phyloP scores from a whole-genome alignment of 2,797 vertebrate genomes.

The Enteromius mattozi region DNA sequence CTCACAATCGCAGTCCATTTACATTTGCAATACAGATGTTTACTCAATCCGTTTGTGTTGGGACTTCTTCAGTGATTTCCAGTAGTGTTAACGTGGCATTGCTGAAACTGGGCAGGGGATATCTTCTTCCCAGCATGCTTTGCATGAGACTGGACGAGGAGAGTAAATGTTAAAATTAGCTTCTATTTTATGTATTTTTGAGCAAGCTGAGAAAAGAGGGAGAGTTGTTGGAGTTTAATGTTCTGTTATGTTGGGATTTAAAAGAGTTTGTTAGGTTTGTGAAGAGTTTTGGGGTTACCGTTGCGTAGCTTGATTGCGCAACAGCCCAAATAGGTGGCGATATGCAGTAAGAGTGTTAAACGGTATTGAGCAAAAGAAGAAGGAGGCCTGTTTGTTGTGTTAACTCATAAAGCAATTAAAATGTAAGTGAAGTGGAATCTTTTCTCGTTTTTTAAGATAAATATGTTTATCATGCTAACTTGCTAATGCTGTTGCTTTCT shows the following conservation, averaged over 20 bases:
- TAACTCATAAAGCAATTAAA: not conserved
- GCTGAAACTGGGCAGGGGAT: slow-evolving; percentile 18
- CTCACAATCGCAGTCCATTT: slow-evolving; percentile 17
- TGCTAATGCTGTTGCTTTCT: not conserved
- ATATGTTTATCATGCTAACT: not conserved
- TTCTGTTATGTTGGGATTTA: slow-evolving; percentile 19
- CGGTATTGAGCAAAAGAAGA: not conserved
- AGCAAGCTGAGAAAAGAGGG: slow-evolving; percentile 24
- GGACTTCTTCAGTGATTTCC: slow-evolving; percentile 6
- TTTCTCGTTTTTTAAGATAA: not conserved
- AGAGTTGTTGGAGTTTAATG: slow-evolving; percentile 25
- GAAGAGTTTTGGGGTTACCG: not conserved
- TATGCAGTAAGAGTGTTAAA: not conserved
- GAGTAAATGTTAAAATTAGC: slow-evolving; percentile 31
- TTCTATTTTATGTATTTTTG: slow-evolving; percentile 31
- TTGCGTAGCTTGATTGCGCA: not conserved
- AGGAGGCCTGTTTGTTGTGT: not conserved
- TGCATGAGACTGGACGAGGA: not conserved
- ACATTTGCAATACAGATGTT: slow-evolving; percentile 10
- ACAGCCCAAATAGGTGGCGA: not conserved
- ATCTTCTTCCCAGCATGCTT: slow-evolving; percentile 22
- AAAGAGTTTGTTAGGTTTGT: not conserved
- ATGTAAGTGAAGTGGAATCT: not conserved
- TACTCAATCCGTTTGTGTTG: slow-evolving; percentile 21
- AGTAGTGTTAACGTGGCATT: slow-evolving; percentile 24